Base-by-base conservation (phyloP, 2,797 vertebrate genomes). In the Phrynocephalus guinanensis region DNA sequence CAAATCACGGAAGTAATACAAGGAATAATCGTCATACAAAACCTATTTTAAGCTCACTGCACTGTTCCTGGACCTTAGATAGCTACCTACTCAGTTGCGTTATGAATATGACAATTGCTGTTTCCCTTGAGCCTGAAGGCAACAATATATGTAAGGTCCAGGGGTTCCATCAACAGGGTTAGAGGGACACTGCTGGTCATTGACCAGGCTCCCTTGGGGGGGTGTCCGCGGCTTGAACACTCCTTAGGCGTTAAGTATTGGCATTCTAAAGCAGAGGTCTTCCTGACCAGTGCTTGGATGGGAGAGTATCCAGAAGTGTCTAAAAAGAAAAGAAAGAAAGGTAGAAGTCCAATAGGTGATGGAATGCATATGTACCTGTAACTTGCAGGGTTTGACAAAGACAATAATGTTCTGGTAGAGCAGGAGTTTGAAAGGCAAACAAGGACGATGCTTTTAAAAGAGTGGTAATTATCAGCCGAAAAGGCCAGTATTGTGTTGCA, bases 31-130 rank as follows among this genome's bases (percentile, higher is more conserved):
- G 22, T 48, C 44, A 30, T 71, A 20, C 44, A 87, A 8, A 24
- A 0, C 0, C 5, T 0, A 1, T 85, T 83, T 86, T 66, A 86
- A 79, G 22, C 52, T 76, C 7, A 60, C 2, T 11, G n/a, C 7
- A 80, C 60, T 70, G 56, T 33, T 66, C 10, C 52, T 60, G 1
- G 82, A 50, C 16, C 13, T 10, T 71, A 15, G 24, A n/a, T 56
- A 30, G 20, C 30, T 71, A 6, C 82, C 3, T 63, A 11, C 28
- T 79, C 60, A 67, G 48, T 0, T 0, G 15, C 78, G 44, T 81
- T 63, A 71, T 67, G 83, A 87, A 3, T 63, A 0, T 5, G 50
- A 86, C 73, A 70, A 60, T 82, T 81, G 70, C 85, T 84, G 44
- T 73, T 91, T 71, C 78, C 66, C 4, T 6, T 66, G 30, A 68